These are phyloP conservation scores for Tinea trinotella DNA, from an alignment of 2,888 invertebrate species.

Conservation along the genomic window DNA sequence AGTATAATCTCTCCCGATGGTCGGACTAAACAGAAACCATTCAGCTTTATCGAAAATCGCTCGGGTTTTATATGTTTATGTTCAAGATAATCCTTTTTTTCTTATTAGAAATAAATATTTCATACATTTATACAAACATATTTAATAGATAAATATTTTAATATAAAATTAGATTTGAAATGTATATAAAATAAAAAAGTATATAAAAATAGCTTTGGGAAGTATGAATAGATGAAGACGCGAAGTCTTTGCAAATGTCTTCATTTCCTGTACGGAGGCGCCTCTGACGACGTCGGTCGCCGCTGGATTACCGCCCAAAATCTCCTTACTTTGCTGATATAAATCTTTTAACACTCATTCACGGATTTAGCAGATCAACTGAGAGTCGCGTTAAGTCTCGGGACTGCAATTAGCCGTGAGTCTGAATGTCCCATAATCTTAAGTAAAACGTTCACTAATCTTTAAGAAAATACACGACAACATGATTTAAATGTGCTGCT, in stretches of 20 bases:
- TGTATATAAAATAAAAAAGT: neutral
- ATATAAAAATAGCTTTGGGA: conserved; percentile 8
- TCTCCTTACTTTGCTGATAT: conserved; percentile 51
- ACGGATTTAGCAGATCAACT: conserved; percentile 48
- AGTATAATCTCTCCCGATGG: conserved; percentile 25
- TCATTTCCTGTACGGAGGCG: conserved; percentile 49
- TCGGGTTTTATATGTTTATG: neutral
- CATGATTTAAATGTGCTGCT: neutral
- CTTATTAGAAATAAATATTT: too few relatives aligned
- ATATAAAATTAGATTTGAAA: too few relatives aligned
- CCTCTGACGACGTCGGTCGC: conserved; percentile 23
- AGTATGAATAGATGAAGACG: conserved; percentile 16
- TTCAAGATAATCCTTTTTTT: neutral
- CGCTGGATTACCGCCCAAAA: conserved; percentile 38
- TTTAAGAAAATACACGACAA: conserved; percentile 5
- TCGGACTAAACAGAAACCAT: conserved; percentile 15
- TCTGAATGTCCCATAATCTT: conserved; percentile 52
- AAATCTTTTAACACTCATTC: conserved; percentile 69
- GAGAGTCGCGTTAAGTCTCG: conserved; percentile 51
- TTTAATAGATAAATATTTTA: too few relatives aligned
- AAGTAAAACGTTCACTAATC: conserved; percentile 28
- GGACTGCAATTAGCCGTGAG: conserved; percentile 64
- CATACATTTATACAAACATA: too few relatives aligned
- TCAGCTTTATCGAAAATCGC: conserved; percentile 9
- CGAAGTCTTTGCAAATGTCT: conserved; percentile 35